Evolutionary conservation across 1,140 invertebrate species (phyloP), one percentile per base, ranked within the genome.

Genomic region (Diorhabda sublineata): DNA sequence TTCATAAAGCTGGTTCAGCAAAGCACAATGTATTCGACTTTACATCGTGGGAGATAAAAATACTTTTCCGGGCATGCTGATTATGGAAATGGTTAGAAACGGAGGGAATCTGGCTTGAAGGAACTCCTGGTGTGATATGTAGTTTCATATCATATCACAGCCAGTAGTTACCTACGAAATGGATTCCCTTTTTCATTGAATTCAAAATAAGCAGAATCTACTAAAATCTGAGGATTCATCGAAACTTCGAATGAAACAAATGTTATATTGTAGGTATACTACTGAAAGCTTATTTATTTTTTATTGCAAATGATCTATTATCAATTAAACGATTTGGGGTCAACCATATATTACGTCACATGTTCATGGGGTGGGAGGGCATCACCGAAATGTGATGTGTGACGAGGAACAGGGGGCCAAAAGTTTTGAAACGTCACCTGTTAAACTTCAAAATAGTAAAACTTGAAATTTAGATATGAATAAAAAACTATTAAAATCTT

Each of bases 1-100:
- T 62, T 80, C 79, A 80, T 80, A 80, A 80, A 80, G 79, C 79
- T 80, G 77, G 78, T 80, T 80, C 79, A 80, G 79, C 79, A 80
- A 80, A 80, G 79, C 79, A 80, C 78, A 80, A 78, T 79, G 78
- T 74, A 78, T 77, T 78, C 74, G 78, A 80, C 79, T 74, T 60
- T 72, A 71, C 79, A 42, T 68, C 79, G 72, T 61, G 73, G 73
- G 70, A 75, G 44, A 52, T 52, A 52, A n/a, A 52, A 4, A 8
- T 52, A 3, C 47, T 42, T 8, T 8, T 59, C 9, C 56, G 5
- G 56, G 43, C 8, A 11, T 57, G 7, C 2, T 44, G 57, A 59
- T 42, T 42, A n/a, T 61, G 59, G n/a, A 52, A 41, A 62, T n/a
- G 4, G 8, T 43, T 5, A 42, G 45, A 61, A 42, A 59, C 26